These are phyloP conservation scores for Nixonia krombeini DNA, from an alignment of 1,140 invertebrate species.

Conservation along the genomic window DNA sequence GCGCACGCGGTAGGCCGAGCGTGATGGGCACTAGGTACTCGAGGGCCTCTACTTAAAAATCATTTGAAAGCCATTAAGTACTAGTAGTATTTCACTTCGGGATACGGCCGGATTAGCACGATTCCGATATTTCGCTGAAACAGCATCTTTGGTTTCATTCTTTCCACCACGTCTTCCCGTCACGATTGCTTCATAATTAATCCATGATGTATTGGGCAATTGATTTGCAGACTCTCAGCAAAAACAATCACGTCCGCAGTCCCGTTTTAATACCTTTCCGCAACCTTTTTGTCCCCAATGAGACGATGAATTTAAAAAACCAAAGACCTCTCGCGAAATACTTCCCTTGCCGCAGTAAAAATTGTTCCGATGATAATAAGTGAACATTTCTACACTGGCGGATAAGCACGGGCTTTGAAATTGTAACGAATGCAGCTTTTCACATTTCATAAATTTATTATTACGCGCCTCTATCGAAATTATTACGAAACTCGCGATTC, in stretches of 20 bases:
- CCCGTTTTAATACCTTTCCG: conserved; percentile 6
- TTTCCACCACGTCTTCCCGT: not conserved
- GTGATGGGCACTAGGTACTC: conserved; percentile 12
- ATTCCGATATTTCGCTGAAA: not conserved
- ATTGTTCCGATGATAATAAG: no score
- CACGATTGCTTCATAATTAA: conserved; percentile 9
- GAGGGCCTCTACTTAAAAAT: conserved; percentile 29
- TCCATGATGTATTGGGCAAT: conserved; percentile 2
- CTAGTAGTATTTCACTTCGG: conserved; percentile 35
- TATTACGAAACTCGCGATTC: conserved; percentile 26
- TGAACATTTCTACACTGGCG: no score
- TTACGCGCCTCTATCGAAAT: no score
- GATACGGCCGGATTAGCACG: conserved; percentile 15
- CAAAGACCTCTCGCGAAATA: no score
- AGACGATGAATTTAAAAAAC: conserved; percentile 3
- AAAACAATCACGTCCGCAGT: conserved; percentile 4
- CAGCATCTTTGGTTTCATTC: not conserved
- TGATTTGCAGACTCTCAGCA: not conserved
- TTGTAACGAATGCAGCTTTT: no score
- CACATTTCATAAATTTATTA: no score
- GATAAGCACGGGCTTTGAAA: no score
- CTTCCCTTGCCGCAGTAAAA: no score
- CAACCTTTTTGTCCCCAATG: not conserved
- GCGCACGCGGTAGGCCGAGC: conserved; percentile 2
- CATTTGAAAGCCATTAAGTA: conserved; percentile 43